Conservation (phyloP, 2,797 vertebrate genomes). For the Molossus molossus region DNA sequence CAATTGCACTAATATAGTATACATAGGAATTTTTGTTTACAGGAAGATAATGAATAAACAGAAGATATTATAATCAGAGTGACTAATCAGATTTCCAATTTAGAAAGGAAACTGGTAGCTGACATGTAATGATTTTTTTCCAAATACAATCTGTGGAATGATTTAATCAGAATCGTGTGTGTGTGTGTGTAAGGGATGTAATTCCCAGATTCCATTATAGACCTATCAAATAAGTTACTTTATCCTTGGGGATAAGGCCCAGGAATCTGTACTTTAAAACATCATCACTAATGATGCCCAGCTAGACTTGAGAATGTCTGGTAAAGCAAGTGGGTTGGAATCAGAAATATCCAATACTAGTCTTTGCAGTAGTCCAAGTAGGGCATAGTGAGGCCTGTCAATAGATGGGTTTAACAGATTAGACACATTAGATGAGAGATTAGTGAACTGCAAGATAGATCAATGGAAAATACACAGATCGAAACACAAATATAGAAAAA, state of each 20-base stretch:
- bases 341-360: constrained; percentile 49
- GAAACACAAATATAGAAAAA: constrained; percentile 1
- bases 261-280: constrained; percentile 55
- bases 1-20: not conserved
- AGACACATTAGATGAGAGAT: not conserved
- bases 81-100: constrained; percentile 31
- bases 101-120: constrained; percentile 36
- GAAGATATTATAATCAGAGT: constrained; percentile 38
- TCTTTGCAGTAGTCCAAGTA: constrained; percentile 34
- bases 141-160: not conserved
- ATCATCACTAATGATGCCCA: constrained; percentile 36
- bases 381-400: not conserved
- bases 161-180: constrained; percentile 23
- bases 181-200: not conserved
- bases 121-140: constrained; percentile 13
- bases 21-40: constrained; percentile 30
- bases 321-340: constrained; percentile 31
- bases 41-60: constrained; percentile 52
- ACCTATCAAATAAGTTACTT: constrained; percentile 12
- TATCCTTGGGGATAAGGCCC: not conserved
- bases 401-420: not conserved
- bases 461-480: not conserved
- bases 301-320: constrained; percentile 17
- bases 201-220: constrained; percentile 37
- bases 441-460: constrained; percentile 1